Base-by-base conservation (phyloP, 2,888 invertebrate genomes). In the Lamellibrachia columna region DNA sequence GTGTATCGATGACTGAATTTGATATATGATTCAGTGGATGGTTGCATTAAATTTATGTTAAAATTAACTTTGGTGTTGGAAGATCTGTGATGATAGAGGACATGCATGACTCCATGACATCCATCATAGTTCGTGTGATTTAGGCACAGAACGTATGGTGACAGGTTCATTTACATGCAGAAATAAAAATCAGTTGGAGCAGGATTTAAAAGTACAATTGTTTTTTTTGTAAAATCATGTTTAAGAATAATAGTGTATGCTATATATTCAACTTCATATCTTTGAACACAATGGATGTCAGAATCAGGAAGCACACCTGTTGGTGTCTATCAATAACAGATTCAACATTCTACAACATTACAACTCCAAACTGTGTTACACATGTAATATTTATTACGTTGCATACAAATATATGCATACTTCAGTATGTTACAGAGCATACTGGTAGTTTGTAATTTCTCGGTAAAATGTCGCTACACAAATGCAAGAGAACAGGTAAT, bases 391-490 rank as follows among this genome's bases (percentile, higher is more conserved):
- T 75, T 75, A 75, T 75, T 75, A 75, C 75, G 22, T 22, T 75
- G 75, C 75, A 75, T 75, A 75, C 75, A 75, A 75, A 75, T 75
- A 75, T 55, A 75, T 75, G 22, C 75, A 75, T 75, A 75, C 75
- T 75, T 75, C 15, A 22, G 75, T 75, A 75, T 75, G 75, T 75
- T 75, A 75, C 75, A 15, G 75, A 75, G 75, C 75, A 75, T 75
- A 22, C 22, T 75, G 75, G 75, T 75, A 15, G 75, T 75, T 75
- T 22, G 75, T 75, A 75, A 75, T 75, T 75, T 15, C 75, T 75
- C 22, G 75, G 75, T 75, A 75, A 1, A 75, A 75, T 75, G 75
- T 75, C 75, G 22, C 75, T 75, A 15, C 75, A 3, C 75, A 75
- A 75, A 75, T 11, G 15, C 22, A 22, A 15, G 22, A 75, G 75